A percentile compares a stretch with the other conserved stretches of the same genome.
Evolutionary conservation across 2,113 vertebrate species (phyloP).

Genomic region (Mungos mungo): DNA sequence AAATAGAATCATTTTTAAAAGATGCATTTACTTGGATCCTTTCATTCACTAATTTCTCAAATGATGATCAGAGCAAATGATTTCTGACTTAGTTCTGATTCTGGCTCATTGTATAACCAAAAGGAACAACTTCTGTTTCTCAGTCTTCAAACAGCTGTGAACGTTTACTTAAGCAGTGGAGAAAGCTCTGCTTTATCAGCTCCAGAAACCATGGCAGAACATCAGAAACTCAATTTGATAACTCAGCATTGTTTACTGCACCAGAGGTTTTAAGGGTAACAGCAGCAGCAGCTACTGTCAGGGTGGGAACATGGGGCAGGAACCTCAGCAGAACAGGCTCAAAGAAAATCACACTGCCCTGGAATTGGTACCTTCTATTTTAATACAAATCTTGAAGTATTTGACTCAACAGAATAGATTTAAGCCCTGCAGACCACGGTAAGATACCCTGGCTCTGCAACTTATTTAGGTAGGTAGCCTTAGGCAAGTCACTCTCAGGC

Average conservation of each 20-base stretch:
- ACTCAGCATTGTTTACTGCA: background rate
- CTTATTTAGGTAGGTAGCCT: background rate
- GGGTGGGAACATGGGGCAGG: background rate
- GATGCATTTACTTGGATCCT: constrained; percentile 32
- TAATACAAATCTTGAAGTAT: constrained; percentile 26
- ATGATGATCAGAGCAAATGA: constrained; percentile 53
- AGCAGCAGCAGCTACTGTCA: background rate
- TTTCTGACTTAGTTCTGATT: constrained; percentile 61
- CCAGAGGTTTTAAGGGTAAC: background rate
- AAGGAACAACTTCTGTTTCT: constrained; percentile 44
- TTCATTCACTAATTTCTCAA: constrained; percentile 57
- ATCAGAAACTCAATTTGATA: constrained; percentile 28
- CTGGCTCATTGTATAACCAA: constrained; percentile 47
- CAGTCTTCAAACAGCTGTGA: constrained; percentile 31
- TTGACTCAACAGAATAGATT: constrained; percentile 26
- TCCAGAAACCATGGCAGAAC: background rate
- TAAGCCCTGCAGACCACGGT: background rate
- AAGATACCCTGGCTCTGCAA: background rate
- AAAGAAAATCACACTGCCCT: constrained; percentile 22
- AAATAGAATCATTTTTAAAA: constrained; percentile 53
- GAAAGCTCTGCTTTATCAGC: constrained; percentile 27
- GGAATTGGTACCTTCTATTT: constrained; percentile 30
- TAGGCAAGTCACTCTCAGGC: constrained; percentile 39
- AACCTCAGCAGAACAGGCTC: background rate
- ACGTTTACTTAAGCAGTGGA: constrained; percentile 42